Conservation (phyloP, 2,888 invertebrate genomes). For the Melieria crassipennis region DNA sequence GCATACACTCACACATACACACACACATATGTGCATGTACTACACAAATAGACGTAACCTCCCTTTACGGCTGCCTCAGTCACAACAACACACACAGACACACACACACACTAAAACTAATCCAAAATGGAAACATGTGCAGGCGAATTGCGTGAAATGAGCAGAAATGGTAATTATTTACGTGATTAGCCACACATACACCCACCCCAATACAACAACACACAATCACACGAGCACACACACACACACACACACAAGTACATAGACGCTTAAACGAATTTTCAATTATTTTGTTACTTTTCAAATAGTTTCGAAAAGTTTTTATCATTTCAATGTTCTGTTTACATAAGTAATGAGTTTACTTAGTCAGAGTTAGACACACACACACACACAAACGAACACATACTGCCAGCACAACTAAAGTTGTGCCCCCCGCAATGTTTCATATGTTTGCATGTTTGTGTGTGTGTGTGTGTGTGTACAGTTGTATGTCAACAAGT, state of each 20-base stretch:
- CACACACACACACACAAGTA: background rate
- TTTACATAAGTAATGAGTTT: conserved; percentile 62
- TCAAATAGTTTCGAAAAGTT: conserved; percentile 33
- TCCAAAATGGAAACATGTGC: too few relatives aligned
- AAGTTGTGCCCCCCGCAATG: too few relatives aligned
- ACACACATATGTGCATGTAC: background rate
- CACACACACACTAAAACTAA: too few relatives aligned
- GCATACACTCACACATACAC: background rate
- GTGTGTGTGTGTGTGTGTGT: conserved; percentile 9
- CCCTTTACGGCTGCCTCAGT: background rate
- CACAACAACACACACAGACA: background rate
- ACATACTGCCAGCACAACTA: background rate
- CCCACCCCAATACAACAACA: background rate
- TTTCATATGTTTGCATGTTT: background rate
- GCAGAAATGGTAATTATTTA: conserved; percentile 22
- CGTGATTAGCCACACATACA: background rate
- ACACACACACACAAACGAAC: conserved; percentile 5
- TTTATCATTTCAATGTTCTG: conserved; percentile 40
- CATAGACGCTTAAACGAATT: conserved; percentile 18
- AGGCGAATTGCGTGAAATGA: conserved; percentile 16
- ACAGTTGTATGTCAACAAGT: conserved; percentile 11
- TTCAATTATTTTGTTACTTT: conserved; percentile 30
- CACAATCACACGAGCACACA: too few relatives aligned
- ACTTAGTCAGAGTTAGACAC: conserved; percentile 41
- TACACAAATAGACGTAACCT: background rate